Evolutionary conservation across 2,113 vertebrate genomes (phyloP), one percentile per base, ranked within the genome.

Genomic region (Alaudala cheleensis): DNA sequence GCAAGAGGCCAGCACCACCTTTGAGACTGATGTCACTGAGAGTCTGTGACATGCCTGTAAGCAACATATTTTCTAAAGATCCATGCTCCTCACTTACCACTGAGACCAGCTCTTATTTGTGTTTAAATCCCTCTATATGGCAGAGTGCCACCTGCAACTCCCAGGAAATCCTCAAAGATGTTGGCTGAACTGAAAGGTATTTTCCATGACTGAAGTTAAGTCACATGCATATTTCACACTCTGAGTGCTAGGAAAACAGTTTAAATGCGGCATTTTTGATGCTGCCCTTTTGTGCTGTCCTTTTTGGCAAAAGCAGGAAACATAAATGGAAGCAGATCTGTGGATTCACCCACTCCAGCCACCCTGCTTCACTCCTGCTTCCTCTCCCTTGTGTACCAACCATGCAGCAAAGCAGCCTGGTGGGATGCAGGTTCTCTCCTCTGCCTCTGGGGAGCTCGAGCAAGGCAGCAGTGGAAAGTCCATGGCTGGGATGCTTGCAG

Each of bases 1-100:
- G 88, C 86, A 95, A 67, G 25, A 81, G 45, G 84, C 95, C 94
- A 97, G 57, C 57, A 60, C 26, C 42, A 54, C 44, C 45, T 67
- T 62, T 71, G 61, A 89, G 86, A 44, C 69, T 40, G 54, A 24
- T 86, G 34, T 67, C 33, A 19, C 21, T 1, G 5, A 12, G 24
- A 47, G 29, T 6, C 49, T 56, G 33, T 34, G 64, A 86, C 60
- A 51, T 60, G 88, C 83, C 91, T 12, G 2, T 47, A 45, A 81
- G 69, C 33, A 53, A n/a, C 19, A 6, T 4, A 13, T 87, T 93
- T 56, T 34, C 17, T 72, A 45, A 88, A 22, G 49, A 86, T 81
- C 24, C 53, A 9, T 12, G 64, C 4, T 74, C 44, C 53, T 84
- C 37, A 24, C 44, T 84, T 18, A 26, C 57, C 49, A 29, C 53